Percentiles rank a stretch among this genome's conserved stretches.
Evolutionary conservation across 37 sponge, comb jelly and placozoan genomes (phyloP).

Genomic region (Ephydatia muelleri): DNA sequence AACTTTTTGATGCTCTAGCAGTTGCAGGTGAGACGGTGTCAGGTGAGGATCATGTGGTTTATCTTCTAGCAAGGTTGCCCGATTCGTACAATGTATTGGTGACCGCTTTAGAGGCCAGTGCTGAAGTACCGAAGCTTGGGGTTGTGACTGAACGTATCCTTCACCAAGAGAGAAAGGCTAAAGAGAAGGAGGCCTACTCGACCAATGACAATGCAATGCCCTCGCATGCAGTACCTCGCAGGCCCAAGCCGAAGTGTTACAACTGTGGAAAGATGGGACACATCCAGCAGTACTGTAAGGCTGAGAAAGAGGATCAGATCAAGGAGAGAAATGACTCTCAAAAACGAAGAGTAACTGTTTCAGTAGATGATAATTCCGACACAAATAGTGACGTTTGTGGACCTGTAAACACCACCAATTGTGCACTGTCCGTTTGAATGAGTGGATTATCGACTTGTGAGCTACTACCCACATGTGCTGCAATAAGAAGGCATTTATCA

Average conservation of each 20-base stretch:
- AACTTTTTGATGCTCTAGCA: conserved; percentile 49
- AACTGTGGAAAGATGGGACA: conserved; percentile 28
- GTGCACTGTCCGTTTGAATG: conserved; percentile 5
- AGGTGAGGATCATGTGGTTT: conserved; percentile 60
- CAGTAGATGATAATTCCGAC: conserved; percentile 22
- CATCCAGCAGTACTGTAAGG: conserved; percentile 24
- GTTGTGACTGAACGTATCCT: conserved; percentile 45
- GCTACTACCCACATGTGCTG: conserved; percentile 46
- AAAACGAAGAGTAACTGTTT: conserved; percentile 9
- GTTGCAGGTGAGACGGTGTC: conserved; percentile 29
- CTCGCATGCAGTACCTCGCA: conserved; percentile 13
- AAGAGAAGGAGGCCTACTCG: conserved; percentile 16
- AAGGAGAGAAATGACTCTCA: conserved; percentile 5
- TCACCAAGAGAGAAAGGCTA: conserved; percentile 40
- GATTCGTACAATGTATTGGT: conserved; percentile 49
- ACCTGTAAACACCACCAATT: not conserved
- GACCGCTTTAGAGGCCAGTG: conserved; percentile 56
- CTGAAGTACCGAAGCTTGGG: conserved; percentile 26
- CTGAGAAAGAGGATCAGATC: conserved; percentile 11
- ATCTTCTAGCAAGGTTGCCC: conserved; percentile 61
- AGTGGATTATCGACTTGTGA: conserved; percentile 37
- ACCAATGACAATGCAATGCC: conserved; percentile 27
- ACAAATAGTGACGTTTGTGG: conserved; percentile 10
- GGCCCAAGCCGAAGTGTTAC: conserved; percentile 25
- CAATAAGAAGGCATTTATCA: conserved; percentile 21